Evolutionary conservation across 1,140 invertebrate genomes (phyloP), one percentile per base, ranked within the genome.

Genomic region (Gryon sp.): DNA sequence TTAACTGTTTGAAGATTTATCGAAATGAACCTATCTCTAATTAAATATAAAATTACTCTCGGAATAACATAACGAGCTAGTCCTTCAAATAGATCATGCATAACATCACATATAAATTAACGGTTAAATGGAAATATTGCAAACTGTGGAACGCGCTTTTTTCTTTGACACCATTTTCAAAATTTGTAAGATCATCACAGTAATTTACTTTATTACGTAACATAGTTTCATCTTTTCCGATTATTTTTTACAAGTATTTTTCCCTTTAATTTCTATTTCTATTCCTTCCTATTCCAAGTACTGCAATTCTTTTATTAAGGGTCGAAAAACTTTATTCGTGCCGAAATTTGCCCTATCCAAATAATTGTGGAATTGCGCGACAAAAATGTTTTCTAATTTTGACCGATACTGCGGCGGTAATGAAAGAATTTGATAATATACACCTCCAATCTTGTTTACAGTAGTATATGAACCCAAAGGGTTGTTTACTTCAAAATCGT

Each of bases 301-400:
- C 8, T 9, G 5, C 1, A 45, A 14, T 45, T 60, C 48, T 12
- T 59, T 28, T 41, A 26, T 38, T 28, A 59, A 24, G 4, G 53
- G 12, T 8, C 34, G 11, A 26, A 59, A 43, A 9, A 43, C 53
- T 11, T 59, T 41, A 2, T 52, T n/a, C n/a, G 24, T 15, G 12
- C 18, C 9, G 14, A 12, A 24, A n/a, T n/a, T n/a, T n/a, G n/a
- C n/a, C n/a, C 46, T 11, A 19, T 52, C 24, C 12, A 52, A 15
- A 15, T 26, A 30, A 52, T 32, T 52, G 16, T 52, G 46, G 2
- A 84, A 16, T 50, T 80, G 77, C 28, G 74, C 57, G 15, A 83
- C n/a, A 66, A 83, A 82, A 38, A 84, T 83, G 30, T 81, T 80
- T 57, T 78, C 74, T 18, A 78, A 36, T 43, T 63, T 69, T 26